phyloP scores from a whole-genome alignment of 2,888 invertebrate species.

The Drosophila quinaria region DNA sequence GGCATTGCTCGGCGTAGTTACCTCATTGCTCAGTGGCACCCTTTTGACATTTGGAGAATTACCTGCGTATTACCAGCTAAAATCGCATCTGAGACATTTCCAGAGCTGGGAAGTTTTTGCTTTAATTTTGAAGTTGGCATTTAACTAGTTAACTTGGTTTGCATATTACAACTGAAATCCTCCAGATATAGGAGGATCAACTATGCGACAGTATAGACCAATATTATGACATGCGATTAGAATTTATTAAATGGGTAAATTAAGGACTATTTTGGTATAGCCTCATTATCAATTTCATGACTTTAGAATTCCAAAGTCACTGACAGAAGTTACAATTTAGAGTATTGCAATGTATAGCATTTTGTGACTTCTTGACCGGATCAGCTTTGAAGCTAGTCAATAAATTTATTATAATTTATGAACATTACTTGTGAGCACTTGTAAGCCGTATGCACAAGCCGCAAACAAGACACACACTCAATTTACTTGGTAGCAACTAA shows the following conservation, averaged over 20 bases:
- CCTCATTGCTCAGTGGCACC: conserved; percentile 27
- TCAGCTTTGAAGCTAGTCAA: no score
- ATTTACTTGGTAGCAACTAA: conserved; percentile 45
- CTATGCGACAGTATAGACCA: not conserved
- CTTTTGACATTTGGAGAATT: conserved; percentile 76
- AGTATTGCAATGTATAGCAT: no score
- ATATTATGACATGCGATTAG: not conserved
- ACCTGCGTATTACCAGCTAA: conserved; percentile 58
- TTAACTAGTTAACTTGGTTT: conserved; percentile 66
- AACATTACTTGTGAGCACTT: not conserved
- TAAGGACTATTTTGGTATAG: not conserved
- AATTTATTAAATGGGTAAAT: not conserved
- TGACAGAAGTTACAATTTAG: not conserved
- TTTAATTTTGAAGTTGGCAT: conserved; percentile 33
- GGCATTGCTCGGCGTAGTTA: conserved; percentile 45
- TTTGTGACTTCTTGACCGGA: no score
- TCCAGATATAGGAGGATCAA: conserved; percentile 1
- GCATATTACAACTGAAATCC: conserved; percentile 35
- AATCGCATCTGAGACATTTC: conserved; percentile 34
- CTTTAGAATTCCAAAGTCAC: not conserved
- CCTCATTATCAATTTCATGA: no score
- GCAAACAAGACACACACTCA: conserved; percentile 3
- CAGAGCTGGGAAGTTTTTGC: conserved; percentile 1
- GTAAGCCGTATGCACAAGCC: not conserved
- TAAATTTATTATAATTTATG: no score